Conservation (phyloP, 2,113 vertebrate species). For the Aldabrachelys gigantea region DNA sequence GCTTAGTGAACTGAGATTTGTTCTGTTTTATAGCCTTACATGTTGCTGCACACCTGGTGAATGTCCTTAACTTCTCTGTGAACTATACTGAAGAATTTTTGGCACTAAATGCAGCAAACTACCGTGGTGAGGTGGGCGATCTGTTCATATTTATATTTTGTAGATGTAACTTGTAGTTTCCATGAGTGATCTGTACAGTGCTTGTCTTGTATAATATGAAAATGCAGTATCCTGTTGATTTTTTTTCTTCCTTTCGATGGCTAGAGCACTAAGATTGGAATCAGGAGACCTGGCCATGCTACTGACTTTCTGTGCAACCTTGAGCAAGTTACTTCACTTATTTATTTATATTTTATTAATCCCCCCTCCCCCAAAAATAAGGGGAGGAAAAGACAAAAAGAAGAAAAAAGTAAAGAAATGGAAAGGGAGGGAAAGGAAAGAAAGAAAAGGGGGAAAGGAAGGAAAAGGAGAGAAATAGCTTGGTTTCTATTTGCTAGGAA, state of each 20-base stretch:
- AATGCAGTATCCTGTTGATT: constrained; percentile 1
- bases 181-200: neutral
- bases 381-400: neutral
- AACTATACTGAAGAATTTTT: constrained; percentile 89
- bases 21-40: constrained; percentile 85
- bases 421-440: neutral
- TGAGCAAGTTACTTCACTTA: neutral
- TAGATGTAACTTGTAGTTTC: neutral
- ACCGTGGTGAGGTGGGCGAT: constrained; percentile 89
- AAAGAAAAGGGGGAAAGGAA: neutral
- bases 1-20: neutral
- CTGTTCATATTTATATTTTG: constrained; percentile 26
- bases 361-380: neutral
- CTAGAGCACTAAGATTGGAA: neutral
- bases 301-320: neutral
- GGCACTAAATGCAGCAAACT: constrained; percentile 89
- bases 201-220: constrained; percentile 37
- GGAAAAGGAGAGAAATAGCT: neutral
- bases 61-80: constrained; percentile 90
- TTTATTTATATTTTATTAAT: neutral
- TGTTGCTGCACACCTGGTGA: constrained; percentile 93
- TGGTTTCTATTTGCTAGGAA: neutral
- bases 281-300: neutral
- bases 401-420: neutral
- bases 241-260: constrained; percentile 24